Percentiles rank a stretch among this genome's conserved stretches.
phyloP scores from a whole-genome alignment of 2,113 vertebrate species.

The Theristicus caerulescens region DNA sequence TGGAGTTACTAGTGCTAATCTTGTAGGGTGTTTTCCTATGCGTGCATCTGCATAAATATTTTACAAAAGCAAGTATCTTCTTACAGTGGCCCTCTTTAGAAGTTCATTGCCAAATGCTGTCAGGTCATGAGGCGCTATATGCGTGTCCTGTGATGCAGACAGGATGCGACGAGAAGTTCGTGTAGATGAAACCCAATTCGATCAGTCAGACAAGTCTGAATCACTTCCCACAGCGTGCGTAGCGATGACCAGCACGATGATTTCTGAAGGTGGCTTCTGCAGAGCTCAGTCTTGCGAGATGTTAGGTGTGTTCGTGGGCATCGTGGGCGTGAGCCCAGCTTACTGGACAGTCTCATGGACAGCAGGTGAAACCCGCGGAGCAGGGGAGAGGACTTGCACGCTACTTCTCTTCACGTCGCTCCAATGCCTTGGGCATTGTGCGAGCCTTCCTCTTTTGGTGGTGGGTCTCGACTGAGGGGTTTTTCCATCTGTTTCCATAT shows the following conservation, averaged over 20 bases:
- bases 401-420: background rate
- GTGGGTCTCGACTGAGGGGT: rapidly evolving
- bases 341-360: background rate
- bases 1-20: background rate
- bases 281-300: background rate
- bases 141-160: rapidly evolving
- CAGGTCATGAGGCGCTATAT: background rate
- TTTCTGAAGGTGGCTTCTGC: too few relatives aligned
- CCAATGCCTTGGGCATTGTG: rapidly evolving
- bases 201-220: background rate
- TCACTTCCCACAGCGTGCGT: rapidly evolving
- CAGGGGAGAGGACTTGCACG: background rate
- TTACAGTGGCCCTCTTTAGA: background rate
- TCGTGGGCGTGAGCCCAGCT: rapidly evolving
- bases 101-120: background rate
- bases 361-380: background rate
- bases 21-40: background rate
- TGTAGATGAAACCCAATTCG: background rate
- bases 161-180: rapidly evolving
- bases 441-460: background rate
- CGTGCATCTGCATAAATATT: background rate
- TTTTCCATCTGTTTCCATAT: background rate
- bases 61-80: background rate
- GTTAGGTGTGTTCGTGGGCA: background rate
- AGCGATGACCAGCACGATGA: rapidly evolving